phyloP scores from a whole-genome alignment of 2,113 vertebrate genomes.

The Hyperopisus bebe region DNA sequence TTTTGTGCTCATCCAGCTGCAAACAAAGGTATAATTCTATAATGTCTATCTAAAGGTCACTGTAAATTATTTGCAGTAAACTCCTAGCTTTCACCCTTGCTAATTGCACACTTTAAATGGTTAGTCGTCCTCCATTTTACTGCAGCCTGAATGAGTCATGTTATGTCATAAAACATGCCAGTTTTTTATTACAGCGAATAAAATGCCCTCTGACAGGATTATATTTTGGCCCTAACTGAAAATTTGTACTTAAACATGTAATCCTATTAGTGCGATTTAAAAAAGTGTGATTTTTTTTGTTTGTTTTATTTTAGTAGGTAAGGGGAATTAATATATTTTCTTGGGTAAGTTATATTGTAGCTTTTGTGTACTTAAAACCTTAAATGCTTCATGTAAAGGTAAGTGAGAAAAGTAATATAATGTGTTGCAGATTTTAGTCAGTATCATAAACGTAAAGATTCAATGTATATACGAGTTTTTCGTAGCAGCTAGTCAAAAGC shows the following conservation, averaged over 20 bases:
- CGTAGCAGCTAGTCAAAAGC: background rate
- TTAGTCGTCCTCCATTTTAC: background rate
- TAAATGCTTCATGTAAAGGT: background rate
- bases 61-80: background rate
- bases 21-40: background rate
- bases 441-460: background rate
- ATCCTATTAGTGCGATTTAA: background rate
- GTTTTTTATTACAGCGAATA: background rate
- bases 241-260: background rate
- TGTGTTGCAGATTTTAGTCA: background rate
- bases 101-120: background rate
- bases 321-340: background rate
- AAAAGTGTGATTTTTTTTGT: background rate
- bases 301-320: background rate
- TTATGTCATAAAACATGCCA: background rate
- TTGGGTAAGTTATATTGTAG: background rate
- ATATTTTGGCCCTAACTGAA: background rate
- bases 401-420: background rate
- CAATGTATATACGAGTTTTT: background rate
- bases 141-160: background rate
- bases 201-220: background rate
- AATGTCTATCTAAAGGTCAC: conserved; percentile 1
- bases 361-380: background rate
- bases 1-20: background rate
- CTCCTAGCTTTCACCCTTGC: background rate